Conservation (phyloP, 2,888 invertebrate species). For the Caenorhabditis panamensis region DNA sequence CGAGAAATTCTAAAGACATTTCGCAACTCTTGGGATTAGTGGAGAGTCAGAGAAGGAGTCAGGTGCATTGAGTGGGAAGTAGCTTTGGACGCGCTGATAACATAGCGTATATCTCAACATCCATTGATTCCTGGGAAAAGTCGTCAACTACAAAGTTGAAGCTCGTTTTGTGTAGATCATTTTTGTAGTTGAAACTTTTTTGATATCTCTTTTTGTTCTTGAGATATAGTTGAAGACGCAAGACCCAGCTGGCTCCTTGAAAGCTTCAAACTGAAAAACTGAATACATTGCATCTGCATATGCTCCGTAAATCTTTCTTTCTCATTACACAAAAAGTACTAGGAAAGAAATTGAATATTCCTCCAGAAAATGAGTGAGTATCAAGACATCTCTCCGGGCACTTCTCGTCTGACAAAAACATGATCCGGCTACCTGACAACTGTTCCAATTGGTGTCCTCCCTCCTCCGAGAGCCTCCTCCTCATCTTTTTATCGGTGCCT, state of each 20-base stretch:
- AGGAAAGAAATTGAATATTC: not conserved
- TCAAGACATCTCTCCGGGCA: too few species aligned
- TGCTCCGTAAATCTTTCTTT: not conserved
- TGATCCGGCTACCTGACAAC: not conserved
- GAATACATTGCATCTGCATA: too few species aligned
- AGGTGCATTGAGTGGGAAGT: too few species aligned
- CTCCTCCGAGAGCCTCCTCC: not conserved
- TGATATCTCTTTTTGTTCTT: not conserved
- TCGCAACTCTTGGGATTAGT: too few species aligned
- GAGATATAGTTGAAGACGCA: not conserved
- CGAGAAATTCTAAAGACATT: conserved; percentile 3
- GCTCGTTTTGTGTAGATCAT: not conserved
- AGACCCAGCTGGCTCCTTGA: too few species aligned
- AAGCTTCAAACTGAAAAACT: too few species aligned
- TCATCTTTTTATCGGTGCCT: not conserved
- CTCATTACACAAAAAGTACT: not conserved
- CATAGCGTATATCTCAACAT: not conserved
- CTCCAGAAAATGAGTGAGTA: not conserved
- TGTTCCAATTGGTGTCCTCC: not conserved
- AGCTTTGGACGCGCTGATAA: not conserved
- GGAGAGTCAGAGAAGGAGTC: conserved; percentile 1
- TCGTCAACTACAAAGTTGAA: not conserved
- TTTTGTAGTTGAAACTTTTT: not conserved
- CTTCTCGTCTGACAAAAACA: not conserved
- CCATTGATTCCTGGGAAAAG: not conserved